A percentile compares a stretch with the other conserved stretches of the same genome.
Conservation (phyloP, 2,113 vertebrate species). For the Tonatia bakeri region DNA sequence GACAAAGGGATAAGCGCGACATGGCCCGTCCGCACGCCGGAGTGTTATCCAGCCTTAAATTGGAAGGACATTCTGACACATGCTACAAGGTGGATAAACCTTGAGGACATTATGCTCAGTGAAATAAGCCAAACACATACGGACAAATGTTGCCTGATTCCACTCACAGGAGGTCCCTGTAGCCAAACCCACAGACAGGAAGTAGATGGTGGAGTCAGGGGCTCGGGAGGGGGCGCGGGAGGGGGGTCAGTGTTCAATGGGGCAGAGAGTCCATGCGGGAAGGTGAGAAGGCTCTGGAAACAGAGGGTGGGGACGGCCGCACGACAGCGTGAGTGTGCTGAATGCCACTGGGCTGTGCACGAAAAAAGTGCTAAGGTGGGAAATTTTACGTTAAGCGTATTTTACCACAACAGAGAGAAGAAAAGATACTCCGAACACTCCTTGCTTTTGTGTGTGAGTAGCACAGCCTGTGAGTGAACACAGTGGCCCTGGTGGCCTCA, state of each 20-base stretch:
- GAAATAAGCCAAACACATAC: background rate
- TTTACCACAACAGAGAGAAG: background rate
- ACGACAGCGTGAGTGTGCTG: fast-evolving
- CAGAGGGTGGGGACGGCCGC: fast-evolving
- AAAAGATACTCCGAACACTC: background rate
- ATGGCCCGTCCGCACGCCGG: fast-evolving
- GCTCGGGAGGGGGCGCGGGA: background rate
- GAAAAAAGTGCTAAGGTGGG: background rate
- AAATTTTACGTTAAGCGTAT: background rate
- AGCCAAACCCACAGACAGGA: background rate
- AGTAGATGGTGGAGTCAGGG: background rate
- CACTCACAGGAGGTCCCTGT: background rate
- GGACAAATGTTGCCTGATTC: background rate
- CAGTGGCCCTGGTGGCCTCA: background rate
- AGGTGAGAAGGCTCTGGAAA: background rate
- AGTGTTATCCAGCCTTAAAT: background rate
- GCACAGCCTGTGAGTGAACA: fast-evolving
- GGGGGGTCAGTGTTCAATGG: fast-evolving
- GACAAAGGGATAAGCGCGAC: fast-evolving
- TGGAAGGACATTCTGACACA: background rate
- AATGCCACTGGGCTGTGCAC: background rate
- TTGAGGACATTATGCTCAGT: background rate
- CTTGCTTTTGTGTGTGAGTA: background rate
- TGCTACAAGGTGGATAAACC: fast-evolving
- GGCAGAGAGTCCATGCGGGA: background rate